A percentile compares a stretch with the other conserved stretches of the same genome.
Evolutionary conservation across 1,140 invertebrate genomes (phyloP).

Genomic region (Brachionus angularis): DNA sequence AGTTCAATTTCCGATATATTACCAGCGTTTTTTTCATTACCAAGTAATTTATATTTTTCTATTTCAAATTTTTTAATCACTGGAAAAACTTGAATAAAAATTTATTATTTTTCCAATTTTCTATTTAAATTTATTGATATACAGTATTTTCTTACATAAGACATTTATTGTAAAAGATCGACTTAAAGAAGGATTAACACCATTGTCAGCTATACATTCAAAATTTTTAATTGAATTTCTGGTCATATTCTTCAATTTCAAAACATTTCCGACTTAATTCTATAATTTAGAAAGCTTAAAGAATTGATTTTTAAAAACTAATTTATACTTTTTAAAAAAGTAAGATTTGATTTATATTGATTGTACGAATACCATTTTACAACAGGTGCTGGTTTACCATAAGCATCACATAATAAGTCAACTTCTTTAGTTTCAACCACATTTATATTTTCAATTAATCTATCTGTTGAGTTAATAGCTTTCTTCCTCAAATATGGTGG

Average conservation of each 20-base stretch:
- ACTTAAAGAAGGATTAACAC: conserved; percentile 28
- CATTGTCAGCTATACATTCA: conserved; percentile 37
- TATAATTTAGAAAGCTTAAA: too few species aligned
- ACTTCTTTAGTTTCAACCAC: conserved; percentile 12
- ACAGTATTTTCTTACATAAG: conserved; percentile 5
- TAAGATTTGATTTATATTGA: conserved; percentile 7
- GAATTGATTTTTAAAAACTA: too few species aligned
- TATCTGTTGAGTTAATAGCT: background rate
- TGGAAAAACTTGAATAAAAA: background rate
- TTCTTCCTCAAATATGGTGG: conserved; percentile 28
- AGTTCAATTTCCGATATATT: background rate
- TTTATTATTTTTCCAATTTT: too few species aligned
- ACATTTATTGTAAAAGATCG: conserved; percentile 12
- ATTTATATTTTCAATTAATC: background rate
- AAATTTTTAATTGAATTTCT: conserved; percentile 19
- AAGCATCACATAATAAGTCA: conserved; percentile 8
- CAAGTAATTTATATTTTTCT: background rate
- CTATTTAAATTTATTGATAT: background rate
- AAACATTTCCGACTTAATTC: conserved; percentile 3
- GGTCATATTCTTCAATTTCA: conserved; percentile 3
- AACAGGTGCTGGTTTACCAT: conserved; percentile 10
- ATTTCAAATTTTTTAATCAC: background rate
- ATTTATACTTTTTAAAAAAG: background rate
- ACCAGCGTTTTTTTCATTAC: background rate
- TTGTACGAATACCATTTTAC: conserved; percentile 31